These are phyloP conservation scores for Sphinx pinastri DNA, from an alignment of 2,888 invertebrate species.

Conservation along the genomic window DNA sequence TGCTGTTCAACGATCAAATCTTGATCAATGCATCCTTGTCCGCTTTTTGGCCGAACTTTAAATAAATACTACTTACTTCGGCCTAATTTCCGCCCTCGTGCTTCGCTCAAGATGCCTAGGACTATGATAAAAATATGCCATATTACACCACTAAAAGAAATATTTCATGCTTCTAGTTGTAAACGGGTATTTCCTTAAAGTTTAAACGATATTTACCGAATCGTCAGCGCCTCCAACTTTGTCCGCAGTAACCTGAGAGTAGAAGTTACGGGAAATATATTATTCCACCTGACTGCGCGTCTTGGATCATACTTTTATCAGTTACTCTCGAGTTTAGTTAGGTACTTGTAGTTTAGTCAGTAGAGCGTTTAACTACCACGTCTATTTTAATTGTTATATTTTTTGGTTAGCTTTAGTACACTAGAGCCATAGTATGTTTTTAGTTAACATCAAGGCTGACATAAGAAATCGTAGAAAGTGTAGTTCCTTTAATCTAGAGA, in stretches of 20 bases:
- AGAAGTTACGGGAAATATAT: constrained; percentile 2
- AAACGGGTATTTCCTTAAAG: not conserved
- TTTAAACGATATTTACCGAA: not conserved
- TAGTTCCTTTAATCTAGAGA: too few relatives aligned
- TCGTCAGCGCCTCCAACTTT: not conserved
- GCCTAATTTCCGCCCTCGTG: too few relatives aligned
- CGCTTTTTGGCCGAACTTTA: too few relatives aligned
- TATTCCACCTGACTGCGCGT: constrained; percentile 5
- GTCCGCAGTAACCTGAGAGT: not conserved
- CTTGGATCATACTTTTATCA: constrained; percentile 15
- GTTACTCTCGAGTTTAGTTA: not conserved
- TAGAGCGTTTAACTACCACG: not conserved
- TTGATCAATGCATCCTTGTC: not conserved
- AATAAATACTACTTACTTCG: too few relatives aligned
- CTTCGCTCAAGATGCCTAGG: too few relatives aligned
- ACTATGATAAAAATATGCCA: too few relatives aligned
- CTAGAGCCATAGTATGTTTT: too few relatives aligned
- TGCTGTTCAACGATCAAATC: not conserved
- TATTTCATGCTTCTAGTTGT: not conserved
- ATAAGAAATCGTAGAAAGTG: too few relatives aligned
- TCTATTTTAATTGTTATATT: not conserved
- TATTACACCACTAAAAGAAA: too few relatives aligned
- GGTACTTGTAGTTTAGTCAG: not conserved
- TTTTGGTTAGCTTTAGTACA: too few relatives aligned
- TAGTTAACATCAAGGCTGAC: too few relatives aligned